These are phyloP conservation scores for Anticlea derivata DNA, from an alignment of 2,888 invertebrate genomes.

Conservation along the genomic window DNA sequence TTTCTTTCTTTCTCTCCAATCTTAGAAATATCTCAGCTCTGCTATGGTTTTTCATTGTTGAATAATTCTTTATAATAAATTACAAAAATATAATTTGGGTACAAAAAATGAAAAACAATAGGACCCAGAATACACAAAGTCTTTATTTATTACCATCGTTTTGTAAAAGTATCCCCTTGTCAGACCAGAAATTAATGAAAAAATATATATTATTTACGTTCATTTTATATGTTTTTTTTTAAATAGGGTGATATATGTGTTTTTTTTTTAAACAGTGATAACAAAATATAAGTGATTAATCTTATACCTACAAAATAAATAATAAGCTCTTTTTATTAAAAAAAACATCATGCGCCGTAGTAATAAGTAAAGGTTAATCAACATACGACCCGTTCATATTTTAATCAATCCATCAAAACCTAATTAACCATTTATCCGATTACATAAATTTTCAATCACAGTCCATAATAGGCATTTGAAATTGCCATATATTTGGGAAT, in stretches of 20 bases:
- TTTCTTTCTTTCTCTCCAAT: too few species aligned
- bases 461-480: slow-evolving; percentile 54
- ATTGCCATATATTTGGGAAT: slow-evolving; percentile 55
- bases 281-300: too few species aligned
- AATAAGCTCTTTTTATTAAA: too few species aligned
- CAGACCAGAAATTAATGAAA: slow-evolving; percentile 9
- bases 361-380: too few species aligned
- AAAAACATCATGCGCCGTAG: too few species aligned
- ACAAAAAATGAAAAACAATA: slow-evolving; percentile 13
- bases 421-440: slow-evolving; percentile 5
- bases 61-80: background rate
- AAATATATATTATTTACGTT: slow-evolving; percentile 2
- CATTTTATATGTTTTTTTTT: background rate
- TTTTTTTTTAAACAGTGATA: too few species aligned
- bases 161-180: slow-evolving; percentile 10
- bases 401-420: slow-evolving; percentile 7
- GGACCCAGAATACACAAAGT: slow-evolving; percentile 6
- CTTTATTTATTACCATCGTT: slow-evolving; percentile 13
- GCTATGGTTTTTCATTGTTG: background rate
- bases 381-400: background rate
- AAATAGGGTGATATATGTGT: too few species aligned
- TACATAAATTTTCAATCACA: slow-evolving; percentile 47
- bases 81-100: background rate
- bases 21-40: too few species aligned
- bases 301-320: too few species aligned